Base-by-base conservation (phyloP, 2,888 invertebrate species). In the Sinhomidia bicolor region DNA sequence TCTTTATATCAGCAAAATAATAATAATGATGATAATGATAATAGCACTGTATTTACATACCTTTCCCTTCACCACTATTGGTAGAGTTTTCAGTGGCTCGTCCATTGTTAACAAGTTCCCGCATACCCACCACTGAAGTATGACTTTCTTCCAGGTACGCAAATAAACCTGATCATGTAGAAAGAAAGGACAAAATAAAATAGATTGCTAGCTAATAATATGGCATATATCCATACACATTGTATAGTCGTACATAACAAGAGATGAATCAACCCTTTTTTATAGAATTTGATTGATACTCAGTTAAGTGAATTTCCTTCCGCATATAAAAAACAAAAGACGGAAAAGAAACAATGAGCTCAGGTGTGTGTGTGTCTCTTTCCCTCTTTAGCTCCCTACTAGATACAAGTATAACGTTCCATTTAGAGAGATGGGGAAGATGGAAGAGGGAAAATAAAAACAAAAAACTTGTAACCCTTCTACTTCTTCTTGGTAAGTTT, bases 61-160 rank as follows among this genome's bases (percentile, higher is more conserved):
- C 79, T 79, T 57, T n/a, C n/a, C n/a, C n/a, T n/a, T n/a, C n/a
- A n/a, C n/a, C n/a, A n/a, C n/a, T n/a, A n/a, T n/a, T n/a, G n/a
- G n/a, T 60, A 17, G 20, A 4, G 20, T 7, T 57, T 57, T 36
- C 20, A 26, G n/a, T 5, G 14, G 4, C 29, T n/a, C n/a, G n/a
- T 51, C 76, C 76, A 36, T 60, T 47, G 51, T 47, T 57, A 36
- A 96, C 96, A 82, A 96, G 93, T 93, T 96, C 97, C 93, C 99
- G 95, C 95, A 99, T 96, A 12, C 99, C 99, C 89, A 99, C 94
- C 0, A 98, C 98, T 0, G 99, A 99, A 0, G 99, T 99, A 93
- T 99, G 99, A 93, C 97, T 99, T 93, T 99, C 98, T 93, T 96
- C 95, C 81, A 97, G 94, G 93, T 98, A 98, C 9, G 96, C 95